Conservation (phyloP, 2,888 invertebrate genomes). For the Thymelicus acteon region DNA sequence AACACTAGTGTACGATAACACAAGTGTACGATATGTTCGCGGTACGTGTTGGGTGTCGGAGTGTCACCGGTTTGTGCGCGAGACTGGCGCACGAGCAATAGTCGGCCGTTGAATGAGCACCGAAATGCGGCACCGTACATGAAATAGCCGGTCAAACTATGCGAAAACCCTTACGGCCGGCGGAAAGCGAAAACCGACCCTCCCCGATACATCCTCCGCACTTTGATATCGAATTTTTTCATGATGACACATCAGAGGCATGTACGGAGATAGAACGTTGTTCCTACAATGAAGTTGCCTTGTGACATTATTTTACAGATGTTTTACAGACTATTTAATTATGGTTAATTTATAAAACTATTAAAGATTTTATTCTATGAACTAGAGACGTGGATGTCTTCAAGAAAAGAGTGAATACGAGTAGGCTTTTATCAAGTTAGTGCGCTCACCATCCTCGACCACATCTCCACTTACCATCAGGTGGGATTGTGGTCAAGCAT, state of each 20-base stretch:
- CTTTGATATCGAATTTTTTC: slow-evolving; percentile 34
- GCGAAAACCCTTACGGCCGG: slow-evolving; percentile 81
- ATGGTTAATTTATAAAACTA: too few species aligned
- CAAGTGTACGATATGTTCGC: slow-evolving; percentile 52
- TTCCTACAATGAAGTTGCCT: too few species aligned
- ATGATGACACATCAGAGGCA: slow-evolving; percentile 13
- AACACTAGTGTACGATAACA: slow-evolving; percentile 57
- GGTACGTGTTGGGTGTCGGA: slow-evolving; percentile 43
- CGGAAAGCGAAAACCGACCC: slow-evolving; percentile 69
- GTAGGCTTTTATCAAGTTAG: too few species aligned
- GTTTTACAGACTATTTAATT: too few species aligned
- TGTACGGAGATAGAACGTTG: too few species aligned
- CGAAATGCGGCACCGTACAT: slow-evolving; percentile 82
- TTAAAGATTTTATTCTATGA: too few species aligned
- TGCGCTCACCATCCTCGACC: too few species aligned
- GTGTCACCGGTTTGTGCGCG: slow-evolving; percentile 70
- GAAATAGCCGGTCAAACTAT: slow-evolving; percentile 82
- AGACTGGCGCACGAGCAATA: slow-evolving; percentile 82
- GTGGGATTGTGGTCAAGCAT: too few species aligned
- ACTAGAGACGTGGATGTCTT: too few species aligned
- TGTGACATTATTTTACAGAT: too few species aligned
- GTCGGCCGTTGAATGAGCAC: slow-evolving; percentile 83
- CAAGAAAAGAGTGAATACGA: too few species aligned
- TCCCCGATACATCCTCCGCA: slow-evolving; percentile 61
- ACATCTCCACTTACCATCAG: too few species aligned